Conservation (phyloP, 1,140 invertebrate species). For the Halictus rubicundus region DNA sequence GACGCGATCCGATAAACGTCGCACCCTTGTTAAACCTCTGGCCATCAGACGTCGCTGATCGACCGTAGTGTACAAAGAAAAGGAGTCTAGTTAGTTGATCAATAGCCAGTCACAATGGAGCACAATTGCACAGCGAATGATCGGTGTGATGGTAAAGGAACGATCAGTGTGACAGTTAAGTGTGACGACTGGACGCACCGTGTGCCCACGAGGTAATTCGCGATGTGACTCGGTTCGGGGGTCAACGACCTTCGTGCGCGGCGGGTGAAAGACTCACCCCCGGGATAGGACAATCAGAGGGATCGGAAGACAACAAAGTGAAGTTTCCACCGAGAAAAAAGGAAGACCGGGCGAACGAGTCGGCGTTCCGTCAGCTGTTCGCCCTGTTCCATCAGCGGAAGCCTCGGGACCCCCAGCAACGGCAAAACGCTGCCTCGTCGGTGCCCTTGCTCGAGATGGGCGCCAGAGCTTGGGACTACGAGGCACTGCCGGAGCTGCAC, state of each 20-base stretch:
- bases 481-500: slow-evolving; percentile 80
- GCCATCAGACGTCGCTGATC: not conserved
- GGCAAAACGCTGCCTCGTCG: slow-evolving; percentile 71
- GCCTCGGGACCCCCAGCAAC: slow-evolving; percentile 65
- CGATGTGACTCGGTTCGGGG: slow-evolving; percentile 19
- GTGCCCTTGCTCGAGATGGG: slow-evolving; percentile 76
- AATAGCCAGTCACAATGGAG: not conserved
- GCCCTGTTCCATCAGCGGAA: slow-evolving; percentile 51
- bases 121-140: not conserved
- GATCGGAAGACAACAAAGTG: slow-evolving; percentile 44
- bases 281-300: not conserved
- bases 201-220: slow-evolving; percentile 13
- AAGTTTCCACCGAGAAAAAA: slow-evolving; percentile 40
- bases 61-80: not conserved
- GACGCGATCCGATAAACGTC: too few relatives aligned
- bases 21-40: not conserved
- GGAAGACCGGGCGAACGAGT: slow-evolving; percentile 37
- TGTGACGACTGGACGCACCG: slow-evolving; percentile 23
- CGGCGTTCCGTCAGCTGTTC: slow-evolving; percentile 48
- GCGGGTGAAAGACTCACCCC: slow-evolving; percentile 3
- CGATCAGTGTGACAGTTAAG: not conserved
- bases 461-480: slow-evolving; percentile 81
- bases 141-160: not conserved
- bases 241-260: slow-evolving; percentile 24
- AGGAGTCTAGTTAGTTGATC: not conserved